Base-by-base conservation (phyloP, 2,113 vertebrate genomes). In the Gopherus evgoodei region DNA sequence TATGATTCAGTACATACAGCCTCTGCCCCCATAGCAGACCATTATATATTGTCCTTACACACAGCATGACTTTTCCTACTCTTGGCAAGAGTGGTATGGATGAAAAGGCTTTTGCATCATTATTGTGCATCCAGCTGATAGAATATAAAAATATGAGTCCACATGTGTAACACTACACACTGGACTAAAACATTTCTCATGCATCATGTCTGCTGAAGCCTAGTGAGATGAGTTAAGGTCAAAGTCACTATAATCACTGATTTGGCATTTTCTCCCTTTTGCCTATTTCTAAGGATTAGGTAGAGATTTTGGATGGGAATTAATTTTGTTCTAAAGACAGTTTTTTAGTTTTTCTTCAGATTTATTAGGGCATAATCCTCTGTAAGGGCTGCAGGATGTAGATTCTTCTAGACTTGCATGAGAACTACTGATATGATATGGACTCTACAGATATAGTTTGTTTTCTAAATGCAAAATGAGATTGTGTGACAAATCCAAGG, bases 371-470 rank as follows among this genome's bases (percentile, higher is more conserved):
- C n/a, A 42, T 38, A 76, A 52, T 44, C 83, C 42, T 87, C 3
- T 1, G 0, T 54, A 9, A 75, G 54, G 35, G 9, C 42, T 89
- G 1, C 14, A 56, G 13, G 50, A 16, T 31, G 49, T n/a, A 69
- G 11, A 16, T 24, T 86, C 44, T 86, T 80, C 27, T 10, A 69
- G 72, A 8, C 21, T n/a, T 42, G 8, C 49, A 27, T 7, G 3
- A 38, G 21, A 17, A 22, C 4, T 49, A 50, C 19, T 50, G 21
- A 87, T 31, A 65, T 42, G 52, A 19, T 4, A 53, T 2, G 47
- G 7, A 27, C 50, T 17, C 42, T 44, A 4, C 0, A 9, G 21
- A 75, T 5, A 42, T 8, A 3, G 1, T 5, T 1, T 80, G 24
- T 69, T 54, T 5, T 5, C 14, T 90, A n/a, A 42, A 84, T 44